Percentiles rank a stretch among this genome's conserved stretches.
These are phyloP conservation scores for Dendrolimus kikuchii DNA, from an alignment of 1,140 invertebrate species.

Conservation along the genomic window DNA sequence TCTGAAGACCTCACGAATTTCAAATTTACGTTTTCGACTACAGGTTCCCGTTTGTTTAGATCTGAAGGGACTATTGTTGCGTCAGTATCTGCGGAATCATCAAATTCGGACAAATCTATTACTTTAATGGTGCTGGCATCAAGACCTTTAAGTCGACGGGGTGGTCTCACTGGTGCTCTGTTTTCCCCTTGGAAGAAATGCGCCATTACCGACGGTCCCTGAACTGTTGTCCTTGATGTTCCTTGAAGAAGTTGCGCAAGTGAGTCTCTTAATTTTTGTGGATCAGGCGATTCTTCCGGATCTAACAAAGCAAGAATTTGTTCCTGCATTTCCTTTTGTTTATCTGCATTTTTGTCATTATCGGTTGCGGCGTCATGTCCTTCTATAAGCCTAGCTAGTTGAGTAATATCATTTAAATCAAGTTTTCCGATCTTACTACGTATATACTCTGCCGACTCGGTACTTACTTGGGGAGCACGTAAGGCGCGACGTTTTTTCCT, in stretches of 20 bases:
- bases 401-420: slow-evolving; percentile 51
- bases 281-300: slow-evolving; percentile 48
- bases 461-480: slow-evolving; percentile 60
- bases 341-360: slow-evolving; percentile 25
- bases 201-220: slow-evolving; percentile 20
- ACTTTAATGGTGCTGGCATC: slow-evolving; percentile 38
- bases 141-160: slow-evolving; percentile 44
- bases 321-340: slow-evolving; percentile 46
- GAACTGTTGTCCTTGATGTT: slow-evolving; percentile 22
- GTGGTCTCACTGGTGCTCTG: slow-evolving; percentile 26
- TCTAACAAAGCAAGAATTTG: slow-evolving; percentile 53
- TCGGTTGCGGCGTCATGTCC: slow-evolving; percentile 36
- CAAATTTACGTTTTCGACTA: slow-evolving; percentile 13
- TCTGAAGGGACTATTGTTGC: slow-evolving; percentile 26
- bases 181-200: slow-evolving; percentile 34
- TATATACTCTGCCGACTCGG: slow-evolving; percentile 48
- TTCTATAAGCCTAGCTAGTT: slow-evolving; percentile 48
- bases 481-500: slow-evolving; percentile 45
- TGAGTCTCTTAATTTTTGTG: slow-evolving; percentile 36
- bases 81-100: slow-evolving; percentile 42
- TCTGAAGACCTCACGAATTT: slow-evolving; percentile 11
- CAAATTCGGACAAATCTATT: slow-evolving; percentile 36
- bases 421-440: slow-evolving; percentile 54
- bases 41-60: slow-evolving; percentile 16
- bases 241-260: slow-evolving; percentile 42